phyloP scores from a whole-genome alignment of 2,113 vertebrate species.

The Eidolon helvum region DNA sequence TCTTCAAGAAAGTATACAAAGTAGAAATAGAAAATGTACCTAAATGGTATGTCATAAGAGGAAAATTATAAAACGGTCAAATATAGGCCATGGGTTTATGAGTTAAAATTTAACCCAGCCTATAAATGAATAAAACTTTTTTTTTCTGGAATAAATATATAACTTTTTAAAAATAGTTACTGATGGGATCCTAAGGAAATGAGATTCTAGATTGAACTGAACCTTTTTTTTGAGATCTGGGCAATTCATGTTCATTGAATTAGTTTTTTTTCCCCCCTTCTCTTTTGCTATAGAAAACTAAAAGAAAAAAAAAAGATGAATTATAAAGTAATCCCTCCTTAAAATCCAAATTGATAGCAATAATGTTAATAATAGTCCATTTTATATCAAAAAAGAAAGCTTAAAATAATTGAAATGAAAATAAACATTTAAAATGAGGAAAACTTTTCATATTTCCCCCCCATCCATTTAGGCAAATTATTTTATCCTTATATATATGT shows the following conservation, averaged over 20 bases:
- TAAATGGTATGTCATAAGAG: neutral
- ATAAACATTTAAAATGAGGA: constrained; percentile 31
- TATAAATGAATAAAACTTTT: constrained; percentile 48
- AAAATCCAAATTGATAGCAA: neutral
- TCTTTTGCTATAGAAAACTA: neutral
- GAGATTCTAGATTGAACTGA: constrained; percentile 32
- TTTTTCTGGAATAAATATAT: constrained; percentile 13
- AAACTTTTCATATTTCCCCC: neutral
- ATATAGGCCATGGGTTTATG: neutral
- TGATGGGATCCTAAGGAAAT: neutral
- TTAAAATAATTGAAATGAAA: constrained; percentile 29
- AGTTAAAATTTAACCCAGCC: constrained; percentile 10
- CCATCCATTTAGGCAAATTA: constrained; percentile 2
- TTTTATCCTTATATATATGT: neutral
- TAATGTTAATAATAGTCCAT: neutral
- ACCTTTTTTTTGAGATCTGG: neutral
- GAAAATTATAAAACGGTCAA: constrained; percentile 10
- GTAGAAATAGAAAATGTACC: constrained; percentile 12
- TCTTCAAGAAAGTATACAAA: neutral
- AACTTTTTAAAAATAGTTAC: neutral
- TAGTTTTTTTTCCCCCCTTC: neutral
- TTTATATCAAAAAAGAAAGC: constrained; percentile 23
- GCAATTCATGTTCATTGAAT: neutral
- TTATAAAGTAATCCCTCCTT: neutral
- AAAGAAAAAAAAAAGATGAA: neutral